Evolutionary conservation across 2,888 invertebrate species (phyloP).

Genomic region (Coecobrya sp.): DNA sequence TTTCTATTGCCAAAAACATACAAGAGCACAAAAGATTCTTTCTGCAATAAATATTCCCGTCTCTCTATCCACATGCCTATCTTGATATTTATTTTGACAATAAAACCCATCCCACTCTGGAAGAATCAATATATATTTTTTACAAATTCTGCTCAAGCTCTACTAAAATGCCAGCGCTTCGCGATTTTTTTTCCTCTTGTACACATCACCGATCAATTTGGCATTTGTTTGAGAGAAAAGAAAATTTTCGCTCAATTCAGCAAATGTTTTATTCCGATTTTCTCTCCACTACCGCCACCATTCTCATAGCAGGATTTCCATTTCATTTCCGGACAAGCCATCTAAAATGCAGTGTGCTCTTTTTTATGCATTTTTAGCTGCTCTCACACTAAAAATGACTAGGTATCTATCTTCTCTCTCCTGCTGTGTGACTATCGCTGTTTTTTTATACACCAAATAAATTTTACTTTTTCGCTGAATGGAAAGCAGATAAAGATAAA

Average conservation of each 20-base stretch:
- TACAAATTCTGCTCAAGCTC: too few species aligned
- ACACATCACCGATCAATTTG: neutral
- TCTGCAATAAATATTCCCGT: neutral
- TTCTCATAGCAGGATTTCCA: neutral
- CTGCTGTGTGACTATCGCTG: neutral
- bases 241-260: constrained; percentile 8
- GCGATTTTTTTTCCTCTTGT: neutral
- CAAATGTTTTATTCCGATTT: too few species aligned
- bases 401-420: too few species aligned
- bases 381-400: neutral
- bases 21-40: neutral
- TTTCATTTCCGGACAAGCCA: constrained; percentile 17
- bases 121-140: too few species aligned
- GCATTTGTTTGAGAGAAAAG: too few species aligned
- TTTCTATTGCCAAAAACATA: too few species aligned
- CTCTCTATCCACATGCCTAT: constrained; percentile 17
- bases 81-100: neutral
- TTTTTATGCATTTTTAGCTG: neutral
- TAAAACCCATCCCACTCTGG: neutral
- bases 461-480: neutral
- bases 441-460: neutral
- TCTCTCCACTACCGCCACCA: neutral
- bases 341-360: neutral
- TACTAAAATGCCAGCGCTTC: neutral
- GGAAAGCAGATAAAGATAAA: constrained; percentile 6